These are phyloP conservation scores for Drosophila peninsularis DNA, from an alignment of 2,888 invertebrate species.

Conservation along the genomic window DNA sequence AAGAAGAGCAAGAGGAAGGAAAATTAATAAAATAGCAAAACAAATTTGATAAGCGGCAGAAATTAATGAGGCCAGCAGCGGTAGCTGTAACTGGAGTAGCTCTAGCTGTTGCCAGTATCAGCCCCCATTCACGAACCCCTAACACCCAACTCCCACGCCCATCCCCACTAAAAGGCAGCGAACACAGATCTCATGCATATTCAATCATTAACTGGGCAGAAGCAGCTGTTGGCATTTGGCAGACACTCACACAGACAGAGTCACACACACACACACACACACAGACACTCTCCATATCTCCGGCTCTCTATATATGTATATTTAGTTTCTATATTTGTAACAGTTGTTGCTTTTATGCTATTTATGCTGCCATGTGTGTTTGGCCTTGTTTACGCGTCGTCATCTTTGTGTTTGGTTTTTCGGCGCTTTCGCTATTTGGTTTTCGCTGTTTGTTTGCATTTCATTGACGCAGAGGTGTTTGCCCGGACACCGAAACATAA, in stretches of 20 bases:
- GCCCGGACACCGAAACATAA: conserved; percentile 14
- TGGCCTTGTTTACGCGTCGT: conserved; percentile 68
- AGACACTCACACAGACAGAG: conserved; percentile 25
- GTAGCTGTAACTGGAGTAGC: conserved; percentile 24
- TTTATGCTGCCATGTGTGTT: conserved; percentile 73
- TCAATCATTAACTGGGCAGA: conserved; percentile 72
- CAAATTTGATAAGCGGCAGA: conserved; percentile 75
- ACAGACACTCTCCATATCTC: conserved; percentile 2
- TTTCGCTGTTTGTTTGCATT: conserved; percentile 68
- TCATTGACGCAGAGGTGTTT: conserved; percentile 71
- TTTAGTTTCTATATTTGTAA: conserved; percentile 43
- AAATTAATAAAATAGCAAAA: conserved; percentile 66
- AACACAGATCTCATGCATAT: conserved; percentile 65
- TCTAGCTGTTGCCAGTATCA: conserved; percentile 36
- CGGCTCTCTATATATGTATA: conserved; percentile 2
- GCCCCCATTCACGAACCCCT: neutral
- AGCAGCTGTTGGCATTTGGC: conserved; percentile 69
- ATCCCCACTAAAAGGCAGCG: neutral
- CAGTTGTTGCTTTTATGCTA: conserved; percentile 35
- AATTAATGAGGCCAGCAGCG: conserved; percentile 66
- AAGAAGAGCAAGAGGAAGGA: neutral
- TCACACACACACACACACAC: conserved; percentile 7
- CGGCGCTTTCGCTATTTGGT: conserved; percentile 25
- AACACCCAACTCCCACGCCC: neutral
- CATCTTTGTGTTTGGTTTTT: conserved; percentile 63